Evolutionary conservation across 2,888 invertebrate species (phyloP).

Genomic region (Lampropteryx suffumata): DNA sequence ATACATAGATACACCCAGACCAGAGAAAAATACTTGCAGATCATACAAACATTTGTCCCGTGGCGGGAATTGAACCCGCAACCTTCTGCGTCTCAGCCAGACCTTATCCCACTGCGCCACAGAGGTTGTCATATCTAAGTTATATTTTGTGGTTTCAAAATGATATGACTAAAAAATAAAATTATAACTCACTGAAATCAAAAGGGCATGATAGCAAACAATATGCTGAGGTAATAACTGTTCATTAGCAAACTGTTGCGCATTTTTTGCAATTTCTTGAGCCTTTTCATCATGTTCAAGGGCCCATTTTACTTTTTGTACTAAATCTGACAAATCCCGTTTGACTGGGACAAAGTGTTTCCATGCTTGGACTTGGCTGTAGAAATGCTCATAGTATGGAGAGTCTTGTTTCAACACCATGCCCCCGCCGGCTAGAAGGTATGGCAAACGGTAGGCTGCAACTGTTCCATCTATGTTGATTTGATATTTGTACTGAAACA

Average conservation of each 20-base stretch:
- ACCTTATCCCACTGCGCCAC: too few relatives aligned
- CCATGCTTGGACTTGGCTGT: conserved; percentile 87
- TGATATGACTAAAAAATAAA: too few relatives aligned
- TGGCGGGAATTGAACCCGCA: too few relatives aligned
- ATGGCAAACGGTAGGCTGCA: conserved; percentile 97
- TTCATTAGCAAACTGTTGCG: conserved; percentile 87
- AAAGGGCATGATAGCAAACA: conserved; percentile 92
- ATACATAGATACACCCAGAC: too few relatives aligned
- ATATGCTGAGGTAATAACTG: conserved; percentile 92
- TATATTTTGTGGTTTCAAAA: too few relatives aligned
- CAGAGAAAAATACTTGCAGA: too few relatives aligned
- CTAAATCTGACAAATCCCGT: conserved; percentile 90
- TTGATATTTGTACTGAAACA: conserved; percentile 95
- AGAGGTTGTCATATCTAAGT: too few relatives aligned
- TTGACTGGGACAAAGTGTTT: conserved; percentile 93
- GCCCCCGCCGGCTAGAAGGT: conserved; percentile 93
- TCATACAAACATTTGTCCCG: too few relatives aligned
- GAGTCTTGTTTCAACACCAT: conserved; percentile 96
- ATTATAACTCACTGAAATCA: conserved; percentile 58
- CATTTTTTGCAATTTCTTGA: conserved; percentile 85
- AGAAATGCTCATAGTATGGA: conserved; percentile 97
- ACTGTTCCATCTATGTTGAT: conserved; percentile 97
- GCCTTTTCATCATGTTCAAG: conserved; percentile 87
- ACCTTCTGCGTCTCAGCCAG: too few relatives aligned
- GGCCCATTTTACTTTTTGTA: conserved; percentile 91